Base-by-base conservation (phyloP, 2,888 invertebrate species). In the Drosophila lacicola region DNA sequence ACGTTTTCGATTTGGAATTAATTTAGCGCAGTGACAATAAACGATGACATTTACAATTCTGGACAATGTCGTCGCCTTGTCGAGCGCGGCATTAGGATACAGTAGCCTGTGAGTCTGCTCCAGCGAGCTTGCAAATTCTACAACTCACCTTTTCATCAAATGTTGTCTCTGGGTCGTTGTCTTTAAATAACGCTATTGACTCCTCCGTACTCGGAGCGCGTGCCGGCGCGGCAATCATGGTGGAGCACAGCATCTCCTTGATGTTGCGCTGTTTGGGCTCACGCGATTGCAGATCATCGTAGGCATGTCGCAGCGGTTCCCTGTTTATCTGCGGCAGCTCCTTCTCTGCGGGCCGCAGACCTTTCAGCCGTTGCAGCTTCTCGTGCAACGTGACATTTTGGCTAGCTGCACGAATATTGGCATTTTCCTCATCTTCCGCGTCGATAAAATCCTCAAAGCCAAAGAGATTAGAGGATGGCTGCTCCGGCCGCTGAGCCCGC, bases 191-290 rank as follows among this genome's bases (percentile, higher is more conserved):
- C 17, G 80, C 69, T 0, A 58, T 17, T 1, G 82, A 74, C 37
- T 80, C 74, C 5, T 70, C 54, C 5, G 34, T 41, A 47, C 34
- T 14, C 17, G 33, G 33, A 61, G 53, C 21, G 29, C 19, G 17
- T 8, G 33, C 11, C 0, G 57, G 21, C 3, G 13, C 21, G 0
- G 13, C 54, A 49, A 89, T 79, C 91, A 90, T 90, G 5, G 92
- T 92, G 14, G 92, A 92, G 37, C 90, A 90, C 0, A 92, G 45
- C 86, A 89, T 90, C 33, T 91, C 80, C 29, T 86, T 88, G 11
- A 92, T 85, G 11, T 71, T 78, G 3, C 63, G 80, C 69, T 91
- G 91, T 19, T 65, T 74, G 0, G 65, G 64, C 9, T 49, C 51
- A 3, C 29, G 14, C 3, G 70, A 69, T 4, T 14, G 33, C 2